Percentiles rank a stretch among this genome's conserved stretches.
These are phyloP conservation scores for Chrysoperla carnea DNA, from an alignment of 1,140 invertebrate genomes.

Conservation along the genomic window DNA sequence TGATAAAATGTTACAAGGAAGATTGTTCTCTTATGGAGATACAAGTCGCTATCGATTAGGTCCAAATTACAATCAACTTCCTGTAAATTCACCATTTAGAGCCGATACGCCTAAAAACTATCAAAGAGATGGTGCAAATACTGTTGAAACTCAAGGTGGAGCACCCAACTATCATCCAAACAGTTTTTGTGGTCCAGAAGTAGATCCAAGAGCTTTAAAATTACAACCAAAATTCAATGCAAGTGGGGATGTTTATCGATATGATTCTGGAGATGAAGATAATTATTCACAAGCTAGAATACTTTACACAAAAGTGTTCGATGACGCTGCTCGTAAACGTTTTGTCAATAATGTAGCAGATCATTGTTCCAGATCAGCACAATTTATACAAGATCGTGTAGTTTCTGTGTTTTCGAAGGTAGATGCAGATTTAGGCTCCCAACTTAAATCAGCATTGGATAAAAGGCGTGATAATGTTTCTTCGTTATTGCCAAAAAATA, in stretches of 20 bases:
- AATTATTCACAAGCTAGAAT: slow-evolving; percentile 69
- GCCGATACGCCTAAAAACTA: slow-evolving; percentile 39
- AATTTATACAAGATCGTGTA: slow-evolving; percentile 71
- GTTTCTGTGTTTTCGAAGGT: slow-evolving; percentile 58
- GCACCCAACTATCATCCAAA: slow-evolving; percentile 84
- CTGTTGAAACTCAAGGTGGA: slow-evolving; percentile 36
- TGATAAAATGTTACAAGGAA: slow-evolving; percentile 74
- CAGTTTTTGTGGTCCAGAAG: slow-evolving; percentile 58
- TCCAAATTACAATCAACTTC: slow-evolving; percentile 71
- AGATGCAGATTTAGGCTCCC: slow-evolving; percentile 43
- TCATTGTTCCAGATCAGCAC: slow-evolving; percentile 56
- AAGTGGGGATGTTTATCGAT: slow-evolving; percentile 48
- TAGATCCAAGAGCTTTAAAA: slow-evolving; percentile 27
- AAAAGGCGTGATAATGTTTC: too few relatives aligned
- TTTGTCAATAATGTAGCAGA: slow-evolving; percentile 66
- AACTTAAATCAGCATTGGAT: slow-evolving; percentile 38
- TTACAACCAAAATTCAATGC: slow-evolving; percentile 31
- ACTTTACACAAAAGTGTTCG: slow-evolving; percentile 71
- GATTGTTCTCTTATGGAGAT: slow-evolving; percentile 75
- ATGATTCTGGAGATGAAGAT: slow-evolving; percentile 72
- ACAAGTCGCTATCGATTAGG: slow-evolving; percentile 77
- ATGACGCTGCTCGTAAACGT: slow-evolving; percentile 48
- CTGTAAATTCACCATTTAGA: slow-evolving; percentile 71
- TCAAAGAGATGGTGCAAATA: slow-evolving; percentile 61
- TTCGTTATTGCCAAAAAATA: too few relatives aligned